Base-by-base conservation (phyloP, 2,797 vertebrate species). In the Perodicticus potto region DNA sequence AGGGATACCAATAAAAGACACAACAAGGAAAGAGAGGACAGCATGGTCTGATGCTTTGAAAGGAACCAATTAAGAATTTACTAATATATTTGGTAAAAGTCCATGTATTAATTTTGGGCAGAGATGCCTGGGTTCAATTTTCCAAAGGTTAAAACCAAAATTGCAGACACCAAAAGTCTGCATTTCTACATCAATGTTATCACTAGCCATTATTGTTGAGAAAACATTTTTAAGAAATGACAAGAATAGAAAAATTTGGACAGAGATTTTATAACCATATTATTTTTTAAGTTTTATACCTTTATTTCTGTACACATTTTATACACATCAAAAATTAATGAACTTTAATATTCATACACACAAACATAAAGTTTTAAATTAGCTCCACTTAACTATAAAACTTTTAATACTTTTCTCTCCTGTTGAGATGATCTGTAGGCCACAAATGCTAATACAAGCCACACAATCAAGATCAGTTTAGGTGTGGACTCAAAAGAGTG, bases 291-390 rank as follows among this genome's bases (percentile, higher is more conserved):
- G 19, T 82, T 94, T 80, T 70, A 2, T 49, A 89, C 29, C 4
- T 53, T 83, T 43, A 72, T 84, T 82, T 84, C 76, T 86, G 81
- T 85, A 78, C 10, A 85, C 2, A 76, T 70, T 72, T 87, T 92
- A 5, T 29, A 80, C 25, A 13, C 43, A 92, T 34, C 83, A 61
- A 96, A 95, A 86, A 80, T 93, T 73, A 9, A 5, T 84, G 40
- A 27, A 53, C 27, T 89, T 96, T 82, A 77, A 74, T n/a, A 94
- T 23, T 45, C 22, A 69, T 8, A 78, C 17, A 89, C 32, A 49
- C 83, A 89, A 93, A 96, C 10, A 73, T 17, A 85, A 89, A 74
- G 37, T 55, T 95, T 82, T 61, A 72, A 96, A 73, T 81, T 14
- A 53, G 49, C 13, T 78, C 77, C 67, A 76, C 27, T 94, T 90